Conservation (phyloP, 2,113 vertebrate species). For the Oophaga pumilio region DNA sequence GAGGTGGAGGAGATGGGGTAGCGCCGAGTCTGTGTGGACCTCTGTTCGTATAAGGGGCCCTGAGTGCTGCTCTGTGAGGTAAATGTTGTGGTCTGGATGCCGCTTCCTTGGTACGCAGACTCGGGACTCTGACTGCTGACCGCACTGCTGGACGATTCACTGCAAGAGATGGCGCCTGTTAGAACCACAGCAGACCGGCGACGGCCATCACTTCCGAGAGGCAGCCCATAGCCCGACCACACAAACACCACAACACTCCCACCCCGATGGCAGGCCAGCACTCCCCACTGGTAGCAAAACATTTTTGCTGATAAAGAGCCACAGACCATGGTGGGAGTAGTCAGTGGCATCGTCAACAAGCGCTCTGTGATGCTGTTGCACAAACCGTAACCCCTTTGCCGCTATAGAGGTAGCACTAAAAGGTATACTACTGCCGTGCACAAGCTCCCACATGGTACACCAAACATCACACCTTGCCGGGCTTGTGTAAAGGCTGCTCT, state of each 20-base stretch:
- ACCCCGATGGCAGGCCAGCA: not conserved
- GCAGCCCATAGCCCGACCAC: no score
- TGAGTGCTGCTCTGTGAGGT: slow-evolving; percentile 81
- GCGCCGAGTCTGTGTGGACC: slow-evolving; percentile 84
- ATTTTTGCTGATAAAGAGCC: not conserved
- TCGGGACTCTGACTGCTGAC: slow-evolving; percentile 87
- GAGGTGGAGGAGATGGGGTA: slow-evolving; percentile 86
- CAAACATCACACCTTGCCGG: slow-evolving; percentile 78
- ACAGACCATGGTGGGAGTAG: not conserved
- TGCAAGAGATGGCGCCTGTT: slow-evolving; percentile 61
- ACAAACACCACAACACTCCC: no score
- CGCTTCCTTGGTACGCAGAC: slow-evolving; percentile 75
- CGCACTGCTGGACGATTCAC: slow-evolving; percentile 85
- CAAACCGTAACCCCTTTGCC: slow-evolving; percentile 57
- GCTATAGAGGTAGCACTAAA: slow-evolving; percentile 57
- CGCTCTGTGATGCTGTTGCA: slow-evolving; percentile 58
- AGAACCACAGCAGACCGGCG: no score
- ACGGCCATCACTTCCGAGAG: no score
- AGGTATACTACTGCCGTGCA: slow-evolving; percentile 59
- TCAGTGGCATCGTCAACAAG: not conserved
- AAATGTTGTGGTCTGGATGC: slow-evolving; percentile 77
- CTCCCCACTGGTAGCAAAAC: no score
- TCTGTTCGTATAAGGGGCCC: slow-evolving; percentile 91
- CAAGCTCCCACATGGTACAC: not conserved
- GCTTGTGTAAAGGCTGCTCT: slow-evolving; percentile 89